Conservation (phyloP, 2,888 invertebrate species). For the Gerosis bhagava region DNA sequence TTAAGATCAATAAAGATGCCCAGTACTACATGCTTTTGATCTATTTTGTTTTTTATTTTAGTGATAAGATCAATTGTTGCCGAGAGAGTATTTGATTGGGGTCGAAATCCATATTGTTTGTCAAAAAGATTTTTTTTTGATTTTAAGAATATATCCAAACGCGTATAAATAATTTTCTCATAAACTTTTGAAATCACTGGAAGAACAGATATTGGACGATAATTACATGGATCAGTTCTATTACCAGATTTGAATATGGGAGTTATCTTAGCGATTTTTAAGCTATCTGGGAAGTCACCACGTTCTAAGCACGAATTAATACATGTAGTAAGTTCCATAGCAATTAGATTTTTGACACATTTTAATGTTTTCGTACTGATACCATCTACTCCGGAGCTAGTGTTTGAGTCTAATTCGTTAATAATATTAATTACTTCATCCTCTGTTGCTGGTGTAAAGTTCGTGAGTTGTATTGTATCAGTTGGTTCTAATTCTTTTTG, state of each 20-base stretch:
- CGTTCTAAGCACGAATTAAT: not conserved
- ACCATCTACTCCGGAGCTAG: not conserved
- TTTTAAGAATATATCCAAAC: not conserved
- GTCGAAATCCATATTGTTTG: constrained; percentile 16
- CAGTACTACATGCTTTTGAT: too few species aligned
- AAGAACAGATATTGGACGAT: too few species aligned
- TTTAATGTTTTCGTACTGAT: not conserved
- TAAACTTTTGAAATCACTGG: too few species aligned
- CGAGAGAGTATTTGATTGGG: too few species aligned
- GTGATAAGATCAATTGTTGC: constrained; percentile 15
- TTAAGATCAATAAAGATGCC: too few species aligned
- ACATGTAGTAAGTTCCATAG: not conserved
- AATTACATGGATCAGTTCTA: constrained; percentile 4
- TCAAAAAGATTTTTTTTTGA: constrained; percentile 2
- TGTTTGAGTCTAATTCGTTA: not conserved
- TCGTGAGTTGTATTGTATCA: not conserved
- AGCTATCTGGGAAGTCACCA: not conserved
- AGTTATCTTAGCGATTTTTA: too few species aligned
- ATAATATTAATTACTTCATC: constrained; percentile 2
- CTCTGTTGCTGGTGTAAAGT: not conserved
- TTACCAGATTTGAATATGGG: not conserved
- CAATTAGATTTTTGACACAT: not conserved
- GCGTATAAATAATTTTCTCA: constrained; percentile 1
- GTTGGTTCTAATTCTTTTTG: not conserved
- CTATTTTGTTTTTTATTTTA: constrained; percentile 17